Evolutionary conservation across 2,797 vertebrate species (phyloP).

Genomic region (Mormyrops boulengeri): DNA sequence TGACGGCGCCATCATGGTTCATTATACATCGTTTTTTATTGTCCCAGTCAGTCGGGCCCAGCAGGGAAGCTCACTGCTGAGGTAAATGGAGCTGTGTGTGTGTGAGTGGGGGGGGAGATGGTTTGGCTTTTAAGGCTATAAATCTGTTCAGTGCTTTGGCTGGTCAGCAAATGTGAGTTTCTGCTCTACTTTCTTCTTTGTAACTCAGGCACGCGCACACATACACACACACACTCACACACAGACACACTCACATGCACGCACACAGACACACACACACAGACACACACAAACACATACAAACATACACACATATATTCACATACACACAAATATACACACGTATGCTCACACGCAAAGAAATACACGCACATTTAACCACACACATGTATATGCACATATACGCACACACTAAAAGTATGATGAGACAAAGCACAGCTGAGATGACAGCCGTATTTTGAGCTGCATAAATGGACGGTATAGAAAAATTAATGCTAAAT

Average conservation of each 20-base stretch:
- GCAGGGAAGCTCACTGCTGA: not conserved
- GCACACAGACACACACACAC: not conserved
- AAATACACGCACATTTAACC: not conserved
- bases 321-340: not conserved
- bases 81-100: not conserved
- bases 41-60: not conserved
- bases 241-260: not conserved
- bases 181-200: not conserved
- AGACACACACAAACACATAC: not conserved
- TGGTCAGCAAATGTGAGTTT: not conserved
- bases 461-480: not conserved
- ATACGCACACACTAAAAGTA: not conserved
- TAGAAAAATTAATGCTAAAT: not conserved
- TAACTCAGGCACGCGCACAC: not conserved
- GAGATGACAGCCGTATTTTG: not conserved
- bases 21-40: not conserved
- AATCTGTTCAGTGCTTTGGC: not conserved
- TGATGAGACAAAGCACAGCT: not conserved
- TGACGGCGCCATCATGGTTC: not conserved
- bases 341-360: not conserved
- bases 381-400: not conserved
- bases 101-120: not conserved
- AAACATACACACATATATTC: not conserved
- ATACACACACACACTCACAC: not conserved
- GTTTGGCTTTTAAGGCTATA: not conserved